Base-by-base conservation (phyloP, 1,140 invertebrate genomes). In the Aphelenchoides fujianensis region DNA sequence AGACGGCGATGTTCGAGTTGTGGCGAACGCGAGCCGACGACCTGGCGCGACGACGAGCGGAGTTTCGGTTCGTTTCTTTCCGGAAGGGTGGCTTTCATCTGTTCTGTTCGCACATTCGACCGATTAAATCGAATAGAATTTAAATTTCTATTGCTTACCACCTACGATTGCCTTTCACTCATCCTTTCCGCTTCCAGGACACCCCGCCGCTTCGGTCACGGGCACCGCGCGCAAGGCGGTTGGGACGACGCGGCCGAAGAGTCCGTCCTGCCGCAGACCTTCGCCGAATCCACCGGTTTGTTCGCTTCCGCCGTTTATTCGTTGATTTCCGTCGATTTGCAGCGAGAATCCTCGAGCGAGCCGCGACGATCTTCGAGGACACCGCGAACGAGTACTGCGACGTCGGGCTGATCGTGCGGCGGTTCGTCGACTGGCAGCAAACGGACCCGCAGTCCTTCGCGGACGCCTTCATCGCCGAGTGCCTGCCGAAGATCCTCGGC, bases 401-500 rank as follows among this genome's bases (percentile, higher is more conserved):
- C 57, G 86, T 94, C 30, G 88, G 89, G 71, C 89, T 89, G 66
- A 91, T 91, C 93, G 81, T 85, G 89, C 23, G 19, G 23, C 73
- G 73, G 37, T 70, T 79, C 34, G 27, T 79, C 30, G 71, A 81
- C 34, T 79, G 77, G 77, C 37, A 71, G 12, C n/a, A 37, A 16
- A 37, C 73, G 19, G 79, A 79, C 59, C 57, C 62, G 36, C 86
- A 90, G 57, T 90, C 92, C 0, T 97, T 97, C 82, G 88, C 88
- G 69, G 93, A 96, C 85, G 93, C 94, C 23, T 97, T 94, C 85
- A 91, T 94, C n/a, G 90, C 91, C 55, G 86, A 94, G 48, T 95
- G 92, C 86, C 88, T 97, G 81, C 93, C 94, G 5, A 93, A 92
- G 86, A 88, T 96, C 27, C 86, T 94, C 54, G 90, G 90, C 62